These are phyloP conservation scores for Struthidea cinerea DNA, from an alignment of 2,113 vertebrate species.

Conservation along the genomic window DNA sequence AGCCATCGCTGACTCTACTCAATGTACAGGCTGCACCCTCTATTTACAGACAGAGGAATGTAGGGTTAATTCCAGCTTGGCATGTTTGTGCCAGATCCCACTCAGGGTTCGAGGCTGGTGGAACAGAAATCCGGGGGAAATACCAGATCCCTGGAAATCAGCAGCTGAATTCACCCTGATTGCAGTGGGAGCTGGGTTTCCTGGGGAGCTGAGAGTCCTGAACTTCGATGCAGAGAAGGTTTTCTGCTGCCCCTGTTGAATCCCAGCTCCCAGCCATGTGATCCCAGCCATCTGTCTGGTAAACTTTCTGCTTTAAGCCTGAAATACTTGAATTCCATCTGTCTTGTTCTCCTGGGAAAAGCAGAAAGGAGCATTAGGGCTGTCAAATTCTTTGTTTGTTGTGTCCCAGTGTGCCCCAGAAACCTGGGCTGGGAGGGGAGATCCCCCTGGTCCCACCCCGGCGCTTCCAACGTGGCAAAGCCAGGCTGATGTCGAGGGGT, in stretches of 20 bases:
- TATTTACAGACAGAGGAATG: not conserved
- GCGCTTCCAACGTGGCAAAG: not conserved
- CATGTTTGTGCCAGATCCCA: not conserved
- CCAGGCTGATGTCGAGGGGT: fast-evolving
- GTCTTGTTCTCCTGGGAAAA: not conserved
- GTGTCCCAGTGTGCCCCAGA: not conserved
- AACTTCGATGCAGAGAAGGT: not conserved
- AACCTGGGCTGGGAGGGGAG: not conserved
- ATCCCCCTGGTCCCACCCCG: not conserved
- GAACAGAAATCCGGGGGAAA: not conserved
- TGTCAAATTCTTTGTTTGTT: not conserved
- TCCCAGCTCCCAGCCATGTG: not conserved
- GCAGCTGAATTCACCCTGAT: not conserved
- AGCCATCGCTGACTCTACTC: not conserved
- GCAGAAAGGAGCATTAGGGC: not conserved
- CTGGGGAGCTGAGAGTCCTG: not conserved
- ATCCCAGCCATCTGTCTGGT: not conserved
- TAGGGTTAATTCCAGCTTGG: not conserved
- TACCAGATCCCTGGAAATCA: not conserved
- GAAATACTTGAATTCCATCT: not conserved
- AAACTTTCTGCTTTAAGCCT: not conserved
- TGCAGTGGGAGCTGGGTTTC: not conserved
- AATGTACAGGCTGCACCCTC: not conserved
- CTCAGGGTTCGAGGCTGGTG: not conserved
- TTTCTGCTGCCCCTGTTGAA: not conserved